These are phyloP conservation scores for Riparia riparia DNA, from an alignment of 2,113 vertebrate genomes.

Conservation along the genomic window DNA sequence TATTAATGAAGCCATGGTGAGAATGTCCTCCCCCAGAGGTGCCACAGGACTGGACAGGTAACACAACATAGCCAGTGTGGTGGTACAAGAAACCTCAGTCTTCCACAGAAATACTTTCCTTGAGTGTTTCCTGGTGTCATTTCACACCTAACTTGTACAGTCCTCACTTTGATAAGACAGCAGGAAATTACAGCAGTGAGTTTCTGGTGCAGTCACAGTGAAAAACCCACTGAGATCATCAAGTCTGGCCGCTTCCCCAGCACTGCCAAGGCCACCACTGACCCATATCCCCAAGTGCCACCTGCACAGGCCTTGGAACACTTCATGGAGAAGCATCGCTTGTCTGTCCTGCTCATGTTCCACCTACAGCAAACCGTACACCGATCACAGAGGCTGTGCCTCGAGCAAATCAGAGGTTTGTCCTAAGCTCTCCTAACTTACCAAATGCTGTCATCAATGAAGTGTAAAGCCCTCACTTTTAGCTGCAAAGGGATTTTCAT, in stretches of 20 bases:
- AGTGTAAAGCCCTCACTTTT: background rate
- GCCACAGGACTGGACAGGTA: background rate
- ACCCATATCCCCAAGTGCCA: background rate
- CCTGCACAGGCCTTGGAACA: background rate
- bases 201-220: background rate
- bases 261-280: background rate
- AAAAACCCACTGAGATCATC: background rate
- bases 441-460: background rate
- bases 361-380: background rate
- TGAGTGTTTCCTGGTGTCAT: background rate
- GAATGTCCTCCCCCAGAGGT: background rate
- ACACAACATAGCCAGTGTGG: background rate
- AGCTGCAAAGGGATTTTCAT: background rate
- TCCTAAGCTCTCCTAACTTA: background rate
- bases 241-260: background rate
- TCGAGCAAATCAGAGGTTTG: background rate
- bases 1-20: background rate
- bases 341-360: background rate
- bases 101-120: background rate
- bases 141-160: background rate
- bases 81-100: background rate
- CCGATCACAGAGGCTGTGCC: background rate
- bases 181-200: background rate
- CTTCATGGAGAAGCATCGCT: background rate
- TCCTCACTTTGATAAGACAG: background rate